These are phyloP conservation scores for Anas platyrhynchos DNA, from an alignment of 2,113 vertebrate species.

Conservation along the genomic window DNA sequence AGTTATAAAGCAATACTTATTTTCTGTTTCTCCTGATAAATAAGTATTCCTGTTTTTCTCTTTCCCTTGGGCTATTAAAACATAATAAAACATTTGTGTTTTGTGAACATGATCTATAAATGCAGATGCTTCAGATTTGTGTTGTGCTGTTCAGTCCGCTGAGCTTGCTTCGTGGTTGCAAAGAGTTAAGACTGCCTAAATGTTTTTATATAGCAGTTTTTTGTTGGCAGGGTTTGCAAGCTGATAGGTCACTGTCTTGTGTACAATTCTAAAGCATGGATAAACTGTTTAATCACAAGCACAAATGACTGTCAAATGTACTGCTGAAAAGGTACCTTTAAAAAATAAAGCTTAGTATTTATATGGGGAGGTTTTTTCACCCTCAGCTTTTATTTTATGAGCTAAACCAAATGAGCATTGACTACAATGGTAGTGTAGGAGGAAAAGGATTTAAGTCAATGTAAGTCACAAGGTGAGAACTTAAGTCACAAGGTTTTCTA, in stretches of 20 bases:
- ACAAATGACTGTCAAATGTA: neutral
- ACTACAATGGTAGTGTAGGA: neutral
- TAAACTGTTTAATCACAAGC: neutral
- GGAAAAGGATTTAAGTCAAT: neutral
- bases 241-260: neutral
- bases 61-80: neutral
- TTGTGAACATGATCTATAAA: neutral
- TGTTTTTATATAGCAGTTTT: neutral
- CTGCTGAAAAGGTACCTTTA: neutral
- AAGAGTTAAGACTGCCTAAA: neutral
- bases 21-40: neutral
- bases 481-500: neutral
- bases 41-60: neutral
- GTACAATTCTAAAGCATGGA: fast-evolving
- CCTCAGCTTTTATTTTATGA: neutral
- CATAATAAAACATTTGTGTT: neutral
- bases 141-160: neutral
- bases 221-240: neutral
- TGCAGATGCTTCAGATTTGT: neutral
- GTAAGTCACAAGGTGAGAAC: neutral
- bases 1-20: neutral
- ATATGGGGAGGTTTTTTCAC: neutral
- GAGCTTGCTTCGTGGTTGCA: neutral
- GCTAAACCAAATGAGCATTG: neutral
- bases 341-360: neutral